Percentiles rank a stretch among this genome's conserved stretches.
phyloP scores from a whole-genome alignment of 30 jellyfish, hydroid and myxozoan genomes.

The Sanderia malayensis region DNA sequence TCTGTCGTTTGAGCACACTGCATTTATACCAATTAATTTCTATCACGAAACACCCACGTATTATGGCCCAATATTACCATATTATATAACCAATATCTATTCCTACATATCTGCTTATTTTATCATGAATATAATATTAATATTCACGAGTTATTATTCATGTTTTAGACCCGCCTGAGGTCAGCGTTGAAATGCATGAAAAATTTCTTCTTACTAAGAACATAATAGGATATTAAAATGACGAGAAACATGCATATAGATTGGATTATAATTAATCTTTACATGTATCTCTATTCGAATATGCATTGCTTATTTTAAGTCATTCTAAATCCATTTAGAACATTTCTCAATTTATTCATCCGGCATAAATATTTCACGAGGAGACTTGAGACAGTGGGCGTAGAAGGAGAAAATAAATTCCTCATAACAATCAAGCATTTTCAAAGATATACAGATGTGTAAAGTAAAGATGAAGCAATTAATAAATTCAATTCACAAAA shows the following conservation, averaged over 20 bases:
- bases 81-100: no score
- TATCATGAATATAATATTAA: no score
- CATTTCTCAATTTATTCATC: no score
- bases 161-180: no score
- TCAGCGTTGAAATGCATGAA: no score
- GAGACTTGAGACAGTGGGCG: neutral
- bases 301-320: neutral
- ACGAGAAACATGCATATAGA: neutral
- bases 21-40: no score
- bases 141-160: no score
- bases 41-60: no score
- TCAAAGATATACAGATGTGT: neutral
- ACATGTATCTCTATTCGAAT: neutral
- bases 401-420: neutral
- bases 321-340: neutral
- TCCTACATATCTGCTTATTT: no score
- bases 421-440: neutral
- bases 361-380: no score
- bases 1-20: neutral
- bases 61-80: no score
- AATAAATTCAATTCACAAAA: neutral
- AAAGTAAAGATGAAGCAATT: neutral
- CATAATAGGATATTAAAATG: neutral
- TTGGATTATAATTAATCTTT: neutral
- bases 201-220: neutral